Evolutionary conservation across 2,888 invertebrate genomes (phyloP), one percentile per base, ranked within the genome.

Genomic region (Melanostoma mellinum): DNA sequence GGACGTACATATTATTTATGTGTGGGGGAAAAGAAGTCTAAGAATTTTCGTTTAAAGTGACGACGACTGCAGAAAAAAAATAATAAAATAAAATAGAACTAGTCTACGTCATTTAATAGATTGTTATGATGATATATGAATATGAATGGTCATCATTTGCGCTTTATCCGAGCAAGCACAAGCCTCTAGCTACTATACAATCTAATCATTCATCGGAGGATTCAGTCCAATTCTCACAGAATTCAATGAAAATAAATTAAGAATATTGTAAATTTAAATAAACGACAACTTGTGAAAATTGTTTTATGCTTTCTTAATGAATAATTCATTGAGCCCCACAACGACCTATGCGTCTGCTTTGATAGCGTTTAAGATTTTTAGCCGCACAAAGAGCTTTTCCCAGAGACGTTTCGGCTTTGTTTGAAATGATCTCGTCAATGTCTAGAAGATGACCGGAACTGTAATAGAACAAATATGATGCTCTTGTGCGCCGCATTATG

Each of bases 21-120:
- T 46, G 69, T 69, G 69, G 58, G 52, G 44, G 75, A 63, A 48
- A 50, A 63, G 35, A 9, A 38, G 63, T 69, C 63, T 63, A 75
- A 58, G 75, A 80, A 74, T 50, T 20, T 20, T 20, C 20, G 58
- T 74, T 68, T 61, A 42, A 33, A 68, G 50, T 56, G 74, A 74
- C 68, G 72, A 20, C 20, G 20, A 20, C 20, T 20, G 20, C 20
- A 20, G 20, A 20, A 20, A 20, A 20, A 20, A 20, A 20, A 20
- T 20, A 20, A 20, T 20, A 33, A 36, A 35, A 55, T 65, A 30
- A 32, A 50, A 6, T 38, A 30, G 50, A 38, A 63, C n/a, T 32
- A 48, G 5, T 46, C 44, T 60, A 63, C 63, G 50, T 63, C 63
- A 63, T 63, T 50, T 38, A 63, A 50, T 32, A 5, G 46, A 63